Conservation (phyloP, 2,888 invertebrate species). For the Ophioninae sp. region DNA sequence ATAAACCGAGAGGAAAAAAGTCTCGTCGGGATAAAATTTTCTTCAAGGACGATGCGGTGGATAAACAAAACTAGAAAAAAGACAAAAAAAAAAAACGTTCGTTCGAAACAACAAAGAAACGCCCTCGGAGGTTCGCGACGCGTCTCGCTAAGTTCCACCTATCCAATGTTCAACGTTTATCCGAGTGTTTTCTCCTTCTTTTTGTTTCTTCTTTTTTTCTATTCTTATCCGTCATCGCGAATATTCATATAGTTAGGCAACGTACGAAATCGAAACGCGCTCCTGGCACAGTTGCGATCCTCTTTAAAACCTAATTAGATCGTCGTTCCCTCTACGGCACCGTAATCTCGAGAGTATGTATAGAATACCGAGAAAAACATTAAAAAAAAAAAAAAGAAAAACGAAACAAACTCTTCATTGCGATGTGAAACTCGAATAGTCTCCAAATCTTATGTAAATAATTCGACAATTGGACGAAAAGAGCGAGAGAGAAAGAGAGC, state of each 20-base stretch:
- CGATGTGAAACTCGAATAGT: constrained; percentile 65
- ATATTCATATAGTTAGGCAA: constrained; percentile 21
- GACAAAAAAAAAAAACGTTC: constrained; percentile 16
- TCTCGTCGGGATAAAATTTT: no score
- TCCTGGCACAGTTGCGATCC: constrained; percentile 35
- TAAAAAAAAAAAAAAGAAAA: not conserved
- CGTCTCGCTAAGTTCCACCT: constrained; percentile 40
- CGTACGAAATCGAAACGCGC: constrained; percentile 27
- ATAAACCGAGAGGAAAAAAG: no score
- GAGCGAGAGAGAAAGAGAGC: constrained; percentile 40
- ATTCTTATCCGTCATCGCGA: constrained; percentile 24
- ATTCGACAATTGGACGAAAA: constrained; percentile 67
- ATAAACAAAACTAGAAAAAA: constrained; percentile 3
- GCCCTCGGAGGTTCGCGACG: constrained; percentile 24
- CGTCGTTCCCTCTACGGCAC: constrained; percentile 43
- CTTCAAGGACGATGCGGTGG: not conserved
- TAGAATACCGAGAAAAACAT: constrained; percentile 44
- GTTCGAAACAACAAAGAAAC: constrained; percentile 55
- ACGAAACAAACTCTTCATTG: constrained; percentile 50
- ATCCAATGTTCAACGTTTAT: constrained; percentile 24
- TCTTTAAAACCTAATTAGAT: constrained; percentile 40
- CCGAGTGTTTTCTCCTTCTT: not conserved
- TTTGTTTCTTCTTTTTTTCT: constrained; percentile 19
- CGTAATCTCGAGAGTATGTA: constrained; percentile 57
- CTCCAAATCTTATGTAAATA: constrained; percentile 75